Evolutionary conservation across 2,888 invertebrate species (phyloP).

Genomic region (Choreutis nemorana): DNA sequence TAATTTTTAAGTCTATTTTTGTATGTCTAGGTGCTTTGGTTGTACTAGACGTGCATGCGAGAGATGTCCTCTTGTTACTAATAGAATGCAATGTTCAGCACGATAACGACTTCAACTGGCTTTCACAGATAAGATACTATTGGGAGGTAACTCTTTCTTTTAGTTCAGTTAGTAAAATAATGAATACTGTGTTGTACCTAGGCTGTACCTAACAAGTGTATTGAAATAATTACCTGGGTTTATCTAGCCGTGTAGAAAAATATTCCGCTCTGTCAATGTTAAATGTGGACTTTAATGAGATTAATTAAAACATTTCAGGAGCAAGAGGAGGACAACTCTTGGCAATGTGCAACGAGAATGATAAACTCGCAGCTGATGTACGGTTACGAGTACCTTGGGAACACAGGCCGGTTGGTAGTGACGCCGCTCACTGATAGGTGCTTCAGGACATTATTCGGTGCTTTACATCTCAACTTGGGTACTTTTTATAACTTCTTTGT

Average conservation of each 20-base stretch:
- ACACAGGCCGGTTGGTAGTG: constrained; percentile 86
- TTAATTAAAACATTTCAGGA: too few species aligned
- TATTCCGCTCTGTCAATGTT: too few species aligned
- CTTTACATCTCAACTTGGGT: constrained; percentile 87
- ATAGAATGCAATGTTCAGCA: constrained; percentile 70
- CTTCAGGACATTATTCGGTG: constrained; percentile 92
- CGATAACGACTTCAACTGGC: constrained; percentile 90
- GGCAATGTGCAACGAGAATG: constrained; percentile 79
- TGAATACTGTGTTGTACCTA: too few species aligned
- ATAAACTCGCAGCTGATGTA: constrained; percentile 89
- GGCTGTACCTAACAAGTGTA: too few species aligned
- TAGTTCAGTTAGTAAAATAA: too few species aligned
- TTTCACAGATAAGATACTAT: constrained; percentile 80
- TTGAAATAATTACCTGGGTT: too few species aligned
- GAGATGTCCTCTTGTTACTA: constrained; percentile 82
- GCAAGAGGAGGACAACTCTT: constrained; percentile 44
- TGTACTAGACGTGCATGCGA: constrained; percentile 91
- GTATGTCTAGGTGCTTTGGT: constrained; percentile 78
- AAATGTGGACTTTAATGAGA: constrained; percentile 1
- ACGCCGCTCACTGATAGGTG: constrained; percentile 94
- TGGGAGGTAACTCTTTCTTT: constrained; percentile 71
- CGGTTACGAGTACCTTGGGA: constrained; percentile 95
- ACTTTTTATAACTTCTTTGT: too few species aligned
- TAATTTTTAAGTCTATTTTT: background rate
- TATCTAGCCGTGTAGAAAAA: background rate